These are phyloP conservation scores for Aspidiotus destructor DNA, from an alignment of 2,888 invertebrate species.

Conservation along the genomic window DNA sequence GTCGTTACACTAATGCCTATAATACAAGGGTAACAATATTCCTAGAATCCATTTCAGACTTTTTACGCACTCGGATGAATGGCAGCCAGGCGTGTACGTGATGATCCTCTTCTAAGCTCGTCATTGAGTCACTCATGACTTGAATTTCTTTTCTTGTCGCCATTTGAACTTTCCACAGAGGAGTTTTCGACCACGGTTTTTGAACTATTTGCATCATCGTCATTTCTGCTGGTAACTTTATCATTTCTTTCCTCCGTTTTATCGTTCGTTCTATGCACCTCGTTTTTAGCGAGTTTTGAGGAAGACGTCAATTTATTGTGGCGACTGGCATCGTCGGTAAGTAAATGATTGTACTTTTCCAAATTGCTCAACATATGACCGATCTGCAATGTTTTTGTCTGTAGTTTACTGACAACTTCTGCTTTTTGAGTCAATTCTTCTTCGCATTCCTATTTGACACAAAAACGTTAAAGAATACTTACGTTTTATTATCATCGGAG, in stretches of 20 bases:
- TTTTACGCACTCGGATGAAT: too few relatives aligned
- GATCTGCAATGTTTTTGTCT: constrained; percentile 90
- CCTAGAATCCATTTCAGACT: too few relatives aligned
- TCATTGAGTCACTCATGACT: not conserved
- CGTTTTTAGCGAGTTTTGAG: not conserved
- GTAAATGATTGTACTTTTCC: constrained; percentile 60
- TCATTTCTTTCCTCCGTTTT: not conserved
- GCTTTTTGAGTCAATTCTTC: constrained; percentile 91
- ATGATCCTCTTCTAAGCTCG: too few relatives aligned
- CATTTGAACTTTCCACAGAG: not conserved
- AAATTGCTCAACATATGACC: constrained; percentile 80
- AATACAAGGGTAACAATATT: too few relatives aligned
- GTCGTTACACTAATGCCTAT: too few relatives aligned
- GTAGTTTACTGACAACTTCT: constrained; percentile 87
- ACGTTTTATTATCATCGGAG: too few relatives aligned
- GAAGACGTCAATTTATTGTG: constrained; percentile 5
- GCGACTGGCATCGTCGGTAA: constrained; percentile 20
- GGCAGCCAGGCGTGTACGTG: too few relatives aligned
- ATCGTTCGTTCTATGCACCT: not conserved
- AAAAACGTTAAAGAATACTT: not conserved
- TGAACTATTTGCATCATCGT: not conserved
- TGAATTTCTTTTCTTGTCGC: not conserved
- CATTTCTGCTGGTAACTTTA: too few relatives aligned
- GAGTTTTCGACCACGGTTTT: not conserved
- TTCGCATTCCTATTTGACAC: constrained; percentile 71